phyloP scores from a whole-genome alignment of 2,888 invertebrate genomes.

The Odontomyia ornata region DNA sequence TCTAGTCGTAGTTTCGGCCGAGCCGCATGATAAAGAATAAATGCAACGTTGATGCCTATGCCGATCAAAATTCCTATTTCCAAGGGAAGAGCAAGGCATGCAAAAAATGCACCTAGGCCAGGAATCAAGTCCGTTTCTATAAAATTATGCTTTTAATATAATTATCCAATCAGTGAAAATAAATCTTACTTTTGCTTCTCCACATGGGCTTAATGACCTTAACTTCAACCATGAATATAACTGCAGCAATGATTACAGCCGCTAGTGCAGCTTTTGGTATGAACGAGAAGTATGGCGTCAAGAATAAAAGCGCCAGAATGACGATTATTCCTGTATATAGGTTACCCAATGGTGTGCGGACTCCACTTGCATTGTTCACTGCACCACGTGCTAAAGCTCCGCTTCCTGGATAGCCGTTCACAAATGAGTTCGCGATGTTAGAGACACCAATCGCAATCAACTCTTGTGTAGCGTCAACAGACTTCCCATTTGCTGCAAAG shows the following conservation, averaged over 20 bases:
- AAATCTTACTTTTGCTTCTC: slow-evolving; percentile 84
- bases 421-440: slow-evolving; percentile 85
- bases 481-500: slow-evolving; percentile 72
- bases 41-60: slow-evolving; percentile 81
- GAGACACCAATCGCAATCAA: slow-evolving; percentile 85
- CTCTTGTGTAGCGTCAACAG: slow-evolving; percentile 91
- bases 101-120: slow-evolving; percentile 83
- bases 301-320: slow-evolving; percentile 81
- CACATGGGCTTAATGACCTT: slow-evolving; percentile 87
- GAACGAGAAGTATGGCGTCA: slow-evolving; percentile 87
- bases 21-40: slow-evolving; percentile 87
- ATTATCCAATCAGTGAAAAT: slow-evolving; percentile 70
- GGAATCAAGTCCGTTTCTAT: slow-evolving; percentile 87
- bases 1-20: slow-evolving; percentile 83
- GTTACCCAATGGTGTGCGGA: slow-evolving; percentile 85
- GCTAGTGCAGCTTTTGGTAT: slow-evolving; percentile 88
- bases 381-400: slow-evolving; percentile 87
- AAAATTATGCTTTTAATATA: slow-evolving; percentile 54
- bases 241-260: slow-evolving; percentile 91
- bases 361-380: slow-evolving; percentile 89
- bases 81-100: slow-evolving; percentile 82
- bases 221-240: slow-evolving; percentile 90
- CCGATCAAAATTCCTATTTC: slow-evolving; percentile 89
- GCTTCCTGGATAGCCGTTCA: slow-evolving; percentile 85
- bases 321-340: slow-evolving; percentile 85